phyloP scores from a whole-genome alignment of 2,113 vertebrate species.

The Panthera tigris region DNA sequence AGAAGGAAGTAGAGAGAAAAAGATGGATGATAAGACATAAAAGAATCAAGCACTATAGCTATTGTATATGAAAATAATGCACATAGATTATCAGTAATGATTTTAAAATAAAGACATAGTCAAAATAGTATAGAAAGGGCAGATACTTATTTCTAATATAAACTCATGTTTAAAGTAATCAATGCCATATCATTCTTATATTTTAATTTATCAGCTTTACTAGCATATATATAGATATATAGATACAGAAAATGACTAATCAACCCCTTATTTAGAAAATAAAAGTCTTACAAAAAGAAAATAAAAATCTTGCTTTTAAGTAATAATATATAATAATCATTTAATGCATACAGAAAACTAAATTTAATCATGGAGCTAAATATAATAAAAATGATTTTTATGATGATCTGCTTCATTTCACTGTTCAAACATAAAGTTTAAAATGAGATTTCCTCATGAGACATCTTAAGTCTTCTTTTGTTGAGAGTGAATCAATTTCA shows the following conservation, averaged over 20 bases:
- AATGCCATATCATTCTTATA: neutral
- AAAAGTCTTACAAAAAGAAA: neutral
- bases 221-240: neutral
- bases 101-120: neutral
- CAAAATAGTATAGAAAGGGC: neutral
- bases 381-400: neutral
- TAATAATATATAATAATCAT: neutral
- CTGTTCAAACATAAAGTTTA: neutral
- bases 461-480: neutral
- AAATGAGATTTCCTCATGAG: neutral
- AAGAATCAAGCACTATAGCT: neutral
- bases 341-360: neutral
- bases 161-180: neutral
- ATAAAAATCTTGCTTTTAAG: neutral
- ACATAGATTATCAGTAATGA: neutral
- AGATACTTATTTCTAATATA: neutral
- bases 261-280: neutral
- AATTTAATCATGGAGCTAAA: neutral
- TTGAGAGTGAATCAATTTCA: neutral
- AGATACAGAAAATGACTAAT: neutral
- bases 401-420: neutral
- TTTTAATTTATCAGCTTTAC: neutral
- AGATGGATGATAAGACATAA: neutral
- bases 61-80: neutral
- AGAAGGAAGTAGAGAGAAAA: neutral